Base-by-base conservation (phyloP, 2,797 vertebrate species). In the Cryptoprocta ferox region DNA sequence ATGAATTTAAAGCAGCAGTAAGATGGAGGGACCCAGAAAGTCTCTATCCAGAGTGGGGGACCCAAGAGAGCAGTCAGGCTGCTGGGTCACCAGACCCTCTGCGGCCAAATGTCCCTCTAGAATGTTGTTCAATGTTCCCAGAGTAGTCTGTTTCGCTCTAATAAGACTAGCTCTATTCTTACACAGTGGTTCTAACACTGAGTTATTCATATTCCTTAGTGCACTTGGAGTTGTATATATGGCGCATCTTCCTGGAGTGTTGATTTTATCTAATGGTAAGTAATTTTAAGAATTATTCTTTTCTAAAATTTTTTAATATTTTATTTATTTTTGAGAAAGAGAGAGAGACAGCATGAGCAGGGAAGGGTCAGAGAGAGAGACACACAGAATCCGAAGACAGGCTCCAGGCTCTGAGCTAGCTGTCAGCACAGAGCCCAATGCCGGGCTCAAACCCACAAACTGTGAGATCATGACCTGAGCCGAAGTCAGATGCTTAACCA, bases 221-320 rank as follows among this genome's bases (percentile, higher is more conserved):
- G 48, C 42, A 61, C 24, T 26, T 82, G 84, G 42, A 92, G 32
- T 6, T 18, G 2, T n/a, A 3, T 21, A 39, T 15, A 14, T 28
- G 18, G 45, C 39, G 32, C 24, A 0, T 50, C 66, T 61, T 80
- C 48, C 50, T 42, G 7, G 35, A 50, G 28, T 50, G 56, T 45
- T 2, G 2, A 65, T 95, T 84, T 93, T 78, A 76, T 78, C 50
- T 37, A 80, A 45, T 48, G 50, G 37, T 35, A 84, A 89, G 53
- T 63, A 39, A 73, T 75, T 75, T 90, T 24, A 92, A 86, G 48
- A 87, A 68, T 79, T 80, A 48, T 89, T 80, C 39, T 45, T 45
- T 45, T 45, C 10, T 45, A 45, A n/a, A n/a, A n/a, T n/a, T n/a
- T 9, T 45, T 45, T 45, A 45, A 45, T 45, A 4, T 45, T 45